phyloP scores from a whole-genome alignment of 64 coral and sea anemone genomes.

The Stichodactyla helianthus region DNA sequence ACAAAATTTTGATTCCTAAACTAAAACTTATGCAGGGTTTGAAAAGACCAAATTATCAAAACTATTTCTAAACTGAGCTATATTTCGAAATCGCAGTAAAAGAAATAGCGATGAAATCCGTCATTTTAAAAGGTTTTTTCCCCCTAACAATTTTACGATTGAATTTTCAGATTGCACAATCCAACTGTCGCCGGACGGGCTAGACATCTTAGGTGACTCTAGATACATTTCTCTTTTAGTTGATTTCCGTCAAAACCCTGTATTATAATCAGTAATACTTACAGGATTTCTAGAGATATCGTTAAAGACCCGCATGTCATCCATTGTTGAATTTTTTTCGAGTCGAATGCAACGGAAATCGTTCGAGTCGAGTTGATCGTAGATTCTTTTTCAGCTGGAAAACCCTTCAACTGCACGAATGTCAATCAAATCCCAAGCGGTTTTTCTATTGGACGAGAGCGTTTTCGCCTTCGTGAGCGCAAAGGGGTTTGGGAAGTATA shows the following conservation, averaged over 20 bases:
- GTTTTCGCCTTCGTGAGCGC: background rate
- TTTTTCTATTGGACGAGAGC: background rate
- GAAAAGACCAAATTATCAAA: no score
- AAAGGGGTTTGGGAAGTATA: background rate
- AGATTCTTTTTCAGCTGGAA: background rate
- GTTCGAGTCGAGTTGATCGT: background rate
- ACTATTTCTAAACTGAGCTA: background rate
- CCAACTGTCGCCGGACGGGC: background rate
- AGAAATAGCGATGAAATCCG: background rate
- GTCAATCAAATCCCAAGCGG: background rate
- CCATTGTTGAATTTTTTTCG: background rate
- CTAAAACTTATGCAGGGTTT: no score
- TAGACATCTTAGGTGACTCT: background rate
- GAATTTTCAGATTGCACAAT: background rate
- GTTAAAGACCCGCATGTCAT: background rate
- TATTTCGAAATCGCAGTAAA: no score
- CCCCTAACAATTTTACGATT: background rate
- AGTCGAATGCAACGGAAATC: background rate
- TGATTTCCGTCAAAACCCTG: background rate
- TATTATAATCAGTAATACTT: background rate
- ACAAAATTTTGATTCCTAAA: background rate
- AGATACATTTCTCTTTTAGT: background rate
- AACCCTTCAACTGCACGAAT: background rate
- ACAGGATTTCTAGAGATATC: background rate
- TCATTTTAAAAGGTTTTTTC: background rate